A percentile compares a stretch with the other conserved stretches of the same genome.
Evolutionary conservation across 1,140 invertebrate genomes (phyloP).

Genomic region (Stegodyphus mimosarum): DNA sequence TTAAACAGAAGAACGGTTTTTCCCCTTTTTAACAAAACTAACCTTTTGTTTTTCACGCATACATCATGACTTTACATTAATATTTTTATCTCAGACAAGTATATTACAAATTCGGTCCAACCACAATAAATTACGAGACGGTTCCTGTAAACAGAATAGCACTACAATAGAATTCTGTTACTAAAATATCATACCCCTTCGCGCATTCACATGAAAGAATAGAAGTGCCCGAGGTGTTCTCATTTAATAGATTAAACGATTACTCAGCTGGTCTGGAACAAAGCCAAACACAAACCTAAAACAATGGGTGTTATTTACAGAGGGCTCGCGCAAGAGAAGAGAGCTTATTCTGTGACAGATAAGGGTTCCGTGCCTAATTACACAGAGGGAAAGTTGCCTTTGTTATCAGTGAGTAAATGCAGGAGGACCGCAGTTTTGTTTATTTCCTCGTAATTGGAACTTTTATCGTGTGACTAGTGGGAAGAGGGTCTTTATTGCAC

Average conservation of each 20-base stretch:
- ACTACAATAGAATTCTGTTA: too few species aligned
- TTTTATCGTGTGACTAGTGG: slow-evolving; percentile 39
- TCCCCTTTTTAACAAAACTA: too few species aligned
- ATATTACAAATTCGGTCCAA: too few species aligned
- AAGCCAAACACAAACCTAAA: slow-evolving; percentile 52
- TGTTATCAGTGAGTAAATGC: slow-evolving; percentile 49
- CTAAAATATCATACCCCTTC: not conserved
- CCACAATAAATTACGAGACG: too few species aligned
- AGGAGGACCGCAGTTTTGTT: slow-evolving; percentile 43
- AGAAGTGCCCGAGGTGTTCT: slow-evolving; percentile 5
- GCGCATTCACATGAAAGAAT: not conserved
- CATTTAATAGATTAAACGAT: slow-evolving; percentile 52
- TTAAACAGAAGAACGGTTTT: too few species aligned
- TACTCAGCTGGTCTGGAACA: slow-evolving; percentile 37
- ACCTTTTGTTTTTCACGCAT: too few species aligned
- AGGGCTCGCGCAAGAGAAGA: slow-evolving; percentile 15
- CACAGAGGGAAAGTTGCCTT: slow-evolving; percentile 27
- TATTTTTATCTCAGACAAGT: too few species aligned
- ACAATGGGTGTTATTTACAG: slow-evolving; percentile 57
- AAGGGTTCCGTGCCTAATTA: slow-evolving; percentile 49
- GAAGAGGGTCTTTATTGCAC: slow-evolving; percentile 38
- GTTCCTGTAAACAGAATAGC: too few species aligned
- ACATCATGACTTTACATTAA: too few species aligned
- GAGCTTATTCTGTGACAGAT: slow-evolving; percentile 44
- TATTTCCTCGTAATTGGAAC: slow-evolving; percentile 47